Evolutionary conservation across 2,113 vertebrate genomes (phyloP), one percentile per base, ranked within the genome.

Genomic region (Hippocampus guttulatus): DNA sequence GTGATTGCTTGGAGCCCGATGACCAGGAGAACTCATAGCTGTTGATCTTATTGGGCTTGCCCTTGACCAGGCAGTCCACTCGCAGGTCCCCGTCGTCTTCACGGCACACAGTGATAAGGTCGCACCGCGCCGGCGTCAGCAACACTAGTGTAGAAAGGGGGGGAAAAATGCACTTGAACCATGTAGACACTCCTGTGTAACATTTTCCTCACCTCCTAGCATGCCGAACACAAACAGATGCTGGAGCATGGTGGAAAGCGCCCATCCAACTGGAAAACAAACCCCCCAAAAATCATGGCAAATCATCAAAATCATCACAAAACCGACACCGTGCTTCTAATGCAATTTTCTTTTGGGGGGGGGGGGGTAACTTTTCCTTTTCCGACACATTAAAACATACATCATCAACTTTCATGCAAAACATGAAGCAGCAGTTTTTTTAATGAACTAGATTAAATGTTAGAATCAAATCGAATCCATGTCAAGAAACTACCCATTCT

Each of bases 11-110:
- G 73, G 23, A 33, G n/a, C 84, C 87, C 2, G 63, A 71, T 18
- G 92, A 87, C 89, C 89, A 91, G 38, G 90, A 91, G 77, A 93
- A 93, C 80, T 90, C 82, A 49, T 86, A 93, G 64, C 73, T 88
- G 74, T 67, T 86, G 74, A 89, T 83, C 71, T 79, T 79, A 79
- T 70, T 85, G 41, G 78, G 1, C 51, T 79, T 84, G 25, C 86
- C 73, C 49, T 77, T 2, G 3, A 91, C 66, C 20, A 0, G 58
- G 45, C 92, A 93, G 81, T 92, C 91, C 8, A 93, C 89, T 73
- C 92, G 87, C 69, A 93, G 83, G 64, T 91, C 86, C 0, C 69
- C 41, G 68, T 93, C 89, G 5, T 92, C 88, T 64, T 92, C 86
- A 23, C 84, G 3, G 15, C 92, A 93, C 51, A 93, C 91, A 0